Conservation (phyloP, 1,140 invertebrate species). For the Tetramorium parvispinum region DNA sequence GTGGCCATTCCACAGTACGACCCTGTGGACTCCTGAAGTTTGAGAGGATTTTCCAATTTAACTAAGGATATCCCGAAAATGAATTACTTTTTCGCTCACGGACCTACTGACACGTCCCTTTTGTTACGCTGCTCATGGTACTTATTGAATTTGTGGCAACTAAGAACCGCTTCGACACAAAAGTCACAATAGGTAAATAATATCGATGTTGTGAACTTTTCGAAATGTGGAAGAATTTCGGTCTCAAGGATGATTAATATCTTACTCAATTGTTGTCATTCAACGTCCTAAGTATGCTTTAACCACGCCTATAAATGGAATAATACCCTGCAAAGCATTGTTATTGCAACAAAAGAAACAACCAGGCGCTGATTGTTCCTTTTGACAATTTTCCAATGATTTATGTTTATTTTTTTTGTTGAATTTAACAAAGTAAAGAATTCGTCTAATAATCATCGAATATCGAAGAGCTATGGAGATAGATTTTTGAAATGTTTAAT, state of each 20-base stretch:
- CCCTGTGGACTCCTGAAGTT: neutral
- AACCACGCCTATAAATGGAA: neutral
- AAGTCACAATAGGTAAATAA: slow-evolving; percentile 51
- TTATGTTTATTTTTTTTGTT: neutral
- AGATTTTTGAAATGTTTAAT: neutral
- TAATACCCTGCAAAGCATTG: neutral
- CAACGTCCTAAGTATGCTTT: neutral
- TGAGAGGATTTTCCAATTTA: neutral
- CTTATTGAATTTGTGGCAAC: neutral
- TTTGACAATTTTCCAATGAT: neutral
- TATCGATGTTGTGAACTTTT: neutral
- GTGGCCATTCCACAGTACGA: neutral
- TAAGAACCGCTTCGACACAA: neutral
- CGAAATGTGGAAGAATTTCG: neutral
- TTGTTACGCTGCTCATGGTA: neutral
- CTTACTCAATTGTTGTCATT: neutral
- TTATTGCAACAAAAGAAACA: neutral
- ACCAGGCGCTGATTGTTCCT: no score
- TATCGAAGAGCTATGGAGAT: neutral
- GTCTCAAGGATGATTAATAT: neutral
- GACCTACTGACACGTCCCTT: neutral
- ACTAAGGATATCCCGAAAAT: slow-evolving; percentile 46
- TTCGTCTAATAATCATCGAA: neutral
- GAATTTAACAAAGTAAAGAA: neutral
- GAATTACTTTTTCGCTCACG: slow-evolving; percentile 14